Percentiles rank a stretch among this genome's conserved stretches.
Conservation (phyloP, 30 jellyfish, hydroid and myxozoan genomes). For the Chrysaora quinquecirrha region DNA sequence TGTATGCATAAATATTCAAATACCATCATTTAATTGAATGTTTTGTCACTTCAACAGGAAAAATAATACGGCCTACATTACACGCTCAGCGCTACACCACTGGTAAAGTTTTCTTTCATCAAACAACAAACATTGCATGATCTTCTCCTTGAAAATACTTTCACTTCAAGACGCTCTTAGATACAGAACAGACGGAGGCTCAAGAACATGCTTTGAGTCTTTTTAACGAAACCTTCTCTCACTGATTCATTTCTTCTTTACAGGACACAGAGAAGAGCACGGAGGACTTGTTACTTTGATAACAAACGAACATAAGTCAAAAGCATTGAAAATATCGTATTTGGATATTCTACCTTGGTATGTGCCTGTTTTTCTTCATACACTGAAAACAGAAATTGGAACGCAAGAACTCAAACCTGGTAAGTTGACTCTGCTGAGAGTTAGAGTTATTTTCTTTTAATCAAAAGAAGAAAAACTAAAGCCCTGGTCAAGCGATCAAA, state of each 20-base stretch:
- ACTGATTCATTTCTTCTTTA: no score
- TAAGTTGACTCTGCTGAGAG: conserved; percentile 9
- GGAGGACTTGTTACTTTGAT: conserved; percentile 82
- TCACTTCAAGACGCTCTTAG: no score
- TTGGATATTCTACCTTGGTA: conserved; percentile 89
- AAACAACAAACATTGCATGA: no score
- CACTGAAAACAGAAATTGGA: conserved; percentile 48
- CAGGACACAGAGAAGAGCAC: conserved; percentile 88
- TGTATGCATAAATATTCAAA: no score
- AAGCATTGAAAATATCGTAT: conserved; percentile 51
- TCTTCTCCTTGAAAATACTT: no score
- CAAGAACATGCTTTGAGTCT: no score
- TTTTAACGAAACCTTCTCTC: no score
- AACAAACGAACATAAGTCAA: conserved; percentile 50
- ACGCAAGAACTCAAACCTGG: conserved; percentile 54
- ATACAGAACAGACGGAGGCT: no score
- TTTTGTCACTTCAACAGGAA: conserved; percentile 8
- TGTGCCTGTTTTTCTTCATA: conserved; percentile 71
- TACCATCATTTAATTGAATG: no score
- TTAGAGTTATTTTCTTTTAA: no score
- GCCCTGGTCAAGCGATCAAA: no score
- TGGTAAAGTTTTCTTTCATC: conserved; percentile 40
- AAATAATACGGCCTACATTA: conserved; percentile 35
- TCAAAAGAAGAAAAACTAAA: no score
- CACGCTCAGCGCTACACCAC: conserved; percentile 66